These are phyloP conservation scores for Limnephilus auricula DNA, from an alignment of 2,888 invertebrate species.

Conservation along the genomic window DNA sequence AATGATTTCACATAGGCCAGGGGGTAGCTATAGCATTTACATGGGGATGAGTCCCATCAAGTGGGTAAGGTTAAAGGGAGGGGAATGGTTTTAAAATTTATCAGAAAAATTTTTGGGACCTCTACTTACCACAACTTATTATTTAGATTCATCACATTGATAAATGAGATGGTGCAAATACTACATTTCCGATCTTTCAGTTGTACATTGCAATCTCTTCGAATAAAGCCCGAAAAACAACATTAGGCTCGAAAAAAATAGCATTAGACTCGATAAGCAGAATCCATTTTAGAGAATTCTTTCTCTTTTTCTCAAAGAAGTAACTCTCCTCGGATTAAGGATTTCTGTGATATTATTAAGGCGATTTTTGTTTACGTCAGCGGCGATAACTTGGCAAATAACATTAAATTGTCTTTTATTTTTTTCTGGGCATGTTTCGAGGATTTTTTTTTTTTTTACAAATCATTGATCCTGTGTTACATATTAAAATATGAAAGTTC, in stretches of 20 bases:
- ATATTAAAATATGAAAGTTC: no score
- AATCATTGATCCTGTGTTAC: no score
- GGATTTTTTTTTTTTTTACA: not conserved
- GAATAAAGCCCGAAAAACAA: not conserved
- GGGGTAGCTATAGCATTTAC: no score
- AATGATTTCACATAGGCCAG: no score
- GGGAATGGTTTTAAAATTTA: no score
- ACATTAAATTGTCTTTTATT: not conserved
- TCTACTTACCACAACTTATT: no score
- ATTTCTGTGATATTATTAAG: not conserved
- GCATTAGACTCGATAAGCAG: not conserved
- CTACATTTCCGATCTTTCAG: not conserved
- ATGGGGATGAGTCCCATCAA: no score
- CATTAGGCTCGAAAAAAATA: not conserved
- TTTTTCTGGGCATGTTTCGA: not conserved
- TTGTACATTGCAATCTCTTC: not conserved
- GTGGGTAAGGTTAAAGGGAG: no score
- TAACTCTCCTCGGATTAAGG: not conserved
- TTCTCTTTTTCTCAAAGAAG: not conserved
- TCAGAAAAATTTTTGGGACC: no score
- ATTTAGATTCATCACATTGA: no score
- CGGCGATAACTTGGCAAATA: slow-evolving; percentile 16
- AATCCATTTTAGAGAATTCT: not conserved
- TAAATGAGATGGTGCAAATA: no score
- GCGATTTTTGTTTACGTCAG: not conserved